Evolutionary conservation across 2,113 vertebrate species (phyloP).

Genomic region (Psophia crepitans): DNA sequence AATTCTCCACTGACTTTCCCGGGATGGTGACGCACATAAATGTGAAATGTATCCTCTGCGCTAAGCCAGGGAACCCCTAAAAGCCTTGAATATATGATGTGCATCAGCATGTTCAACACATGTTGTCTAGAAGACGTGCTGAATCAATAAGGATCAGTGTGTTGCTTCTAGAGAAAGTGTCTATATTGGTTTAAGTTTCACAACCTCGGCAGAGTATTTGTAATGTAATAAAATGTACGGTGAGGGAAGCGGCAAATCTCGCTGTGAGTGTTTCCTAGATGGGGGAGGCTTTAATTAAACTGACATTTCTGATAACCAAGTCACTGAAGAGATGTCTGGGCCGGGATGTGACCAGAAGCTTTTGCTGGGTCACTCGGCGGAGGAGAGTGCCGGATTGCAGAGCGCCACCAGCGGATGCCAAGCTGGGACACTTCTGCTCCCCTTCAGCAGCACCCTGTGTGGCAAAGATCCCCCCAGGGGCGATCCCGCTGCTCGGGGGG

Average conservation of each 20-base stretch:
- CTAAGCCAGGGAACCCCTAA: not conserved
- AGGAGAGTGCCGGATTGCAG: not conserved
- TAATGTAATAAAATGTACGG: not conserved
- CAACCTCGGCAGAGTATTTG: not conserved
- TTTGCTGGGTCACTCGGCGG: not conserved
- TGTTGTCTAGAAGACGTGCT: not conserved
- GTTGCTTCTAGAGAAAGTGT: not conserved
- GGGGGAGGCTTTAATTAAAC: not conserved
- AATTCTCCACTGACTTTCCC: not conserved
- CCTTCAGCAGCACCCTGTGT: not conserved
- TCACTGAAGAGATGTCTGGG: not conserved
- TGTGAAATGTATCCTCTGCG: not conserved
- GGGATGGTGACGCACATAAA: rapidly evolving
- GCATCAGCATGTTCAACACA: rapidly evolving
- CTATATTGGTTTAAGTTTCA: not conserved
- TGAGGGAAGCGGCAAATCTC: not conserved
- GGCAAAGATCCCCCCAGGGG: not conserved
- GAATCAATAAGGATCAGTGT: not conserved
- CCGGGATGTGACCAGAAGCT: not conserved
- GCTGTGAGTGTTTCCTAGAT: not conserved
- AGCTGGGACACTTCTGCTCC: not conserved
- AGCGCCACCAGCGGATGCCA: not conserved
- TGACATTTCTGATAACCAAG: not conserved
- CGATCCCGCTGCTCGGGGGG: not conserved
- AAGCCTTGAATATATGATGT: rapidly evolving